phyloP scores from a whole-genome alignment of 2,797 vertebrate genomes.

The Hybognathus amarus region DNA sequence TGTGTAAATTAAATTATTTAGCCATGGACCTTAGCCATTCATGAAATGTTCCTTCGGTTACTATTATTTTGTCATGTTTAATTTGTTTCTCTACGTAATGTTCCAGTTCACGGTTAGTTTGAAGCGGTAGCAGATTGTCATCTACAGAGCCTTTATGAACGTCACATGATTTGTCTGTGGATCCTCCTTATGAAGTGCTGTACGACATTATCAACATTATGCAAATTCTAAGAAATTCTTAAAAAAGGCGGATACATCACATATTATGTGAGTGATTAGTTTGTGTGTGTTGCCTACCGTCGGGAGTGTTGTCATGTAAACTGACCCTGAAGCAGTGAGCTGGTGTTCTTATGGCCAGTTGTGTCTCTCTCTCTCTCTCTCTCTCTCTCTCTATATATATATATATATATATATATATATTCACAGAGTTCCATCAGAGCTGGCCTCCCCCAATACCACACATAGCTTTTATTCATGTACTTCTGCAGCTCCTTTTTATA shows the following conservation, averaged over 20 bases:
- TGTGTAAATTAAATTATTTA: constrained; percentile 85
- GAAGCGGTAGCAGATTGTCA: constrained; percentile 7
- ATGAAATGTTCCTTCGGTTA: constrained; percentile 76
- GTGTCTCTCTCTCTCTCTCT: not conserved
- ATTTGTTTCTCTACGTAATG: constrained; percentile 78
- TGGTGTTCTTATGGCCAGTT: constrained; percentile 10
- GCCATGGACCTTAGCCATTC: constrained; percentile 80
- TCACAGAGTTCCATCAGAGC: constrained; percentile 33
- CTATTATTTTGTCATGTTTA: constrained; percentile 61
- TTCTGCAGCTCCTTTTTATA: constrained; percentile 83
- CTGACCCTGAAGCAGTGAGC: constrained; percentile 15
- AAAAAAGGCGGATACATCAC: not conserved
- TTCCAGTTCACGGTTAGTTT: constrained; percentile 76
- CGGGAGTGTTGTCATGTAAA: not conserved
- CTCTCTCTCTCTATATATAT: no score
- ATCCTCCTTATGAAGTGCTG: not conserved
- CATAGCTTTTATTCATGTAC: constrained; percentile 88
- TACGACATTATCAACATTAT: not conserved
- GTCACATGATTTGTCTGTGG: constrained; percentile 3
- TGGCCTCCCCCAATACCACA: constrained; percentile 75
- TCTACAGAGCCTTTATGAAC: constrained; percentile 29
- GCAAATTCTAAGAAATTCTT: not conserved
- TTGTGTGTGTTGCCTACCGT: not conserved
- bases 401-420: not conserved
- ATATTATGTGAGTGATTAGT: not conserved